Percentiles rank a stretch among this genome's conserved stretches.
Conservation (phyloP, 2,113 vertebrate genomes). For the Hippocampus mohnikei region DNA sequence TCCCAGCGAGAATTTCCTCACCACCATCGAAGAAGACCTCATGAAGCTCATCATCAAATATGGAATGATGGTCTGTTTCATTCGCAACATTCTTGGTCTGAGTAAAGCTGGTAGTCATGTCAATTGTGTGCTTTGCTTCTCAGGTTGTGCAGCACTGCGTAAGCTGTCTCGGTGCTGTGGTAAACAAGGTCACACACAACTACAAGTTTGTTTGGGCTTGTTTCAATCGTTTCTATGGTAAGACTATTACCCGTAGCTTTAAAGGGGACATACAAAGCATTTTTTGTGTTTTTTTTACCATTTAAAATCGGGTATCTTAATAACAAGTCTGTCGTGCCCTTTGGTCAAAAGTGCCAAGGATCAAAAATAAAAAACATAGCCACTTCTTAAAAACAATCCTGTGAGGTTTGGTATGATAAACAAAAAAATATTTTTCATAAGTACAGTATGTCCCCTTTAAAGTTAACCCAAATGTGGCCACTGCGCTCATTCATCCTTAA, state of each 20-base stretch:
- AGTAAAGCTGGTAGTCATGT: background rate
- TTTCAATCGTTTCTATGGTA: conserved; percentile 97
- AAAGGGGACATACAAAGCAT: no score
- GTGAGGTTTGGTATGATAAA: no score
- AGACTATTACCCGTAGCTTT: conserved; percentile 37
- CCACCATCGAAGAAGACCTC: conserved; percentile 95
- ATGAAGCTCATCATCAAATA: conserved; percentile 99
- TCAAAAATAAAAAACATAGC: background rate
- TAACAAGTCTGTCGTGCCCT: background rate
- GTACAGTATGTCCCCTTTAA: background rate
- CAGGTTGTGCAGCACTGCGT: conserved; percentile 97
- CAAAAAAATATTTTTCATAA: no score
- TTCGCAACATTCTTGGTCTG: background rate
- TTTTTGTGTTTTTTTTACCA: no score
- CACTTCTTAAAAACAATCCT: background rate
- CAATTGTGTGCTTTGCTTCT: conserved; percentile 27
- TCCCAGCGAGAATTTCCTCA: conserved; percentile 94
- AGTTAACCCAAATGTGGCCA: background rate
- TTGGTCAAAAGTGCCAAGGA: background rate
- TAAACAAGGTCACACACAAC: conserved; percentile 98
- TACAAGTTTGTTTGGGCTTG: conserved; percentile 98
- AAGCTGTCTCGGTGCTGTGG: conserved; percentile 93
- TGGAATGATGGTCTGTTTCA: conserved; percentile 88
- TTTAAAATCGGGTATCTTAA: background rate
- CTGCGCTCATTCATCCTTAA: background rate